These are phyloP conservation scores for Plumapathes pennacea DNA, from an alignment of 92 coral and sea anemone genomes.

Conservation along the genomic window DNA sequence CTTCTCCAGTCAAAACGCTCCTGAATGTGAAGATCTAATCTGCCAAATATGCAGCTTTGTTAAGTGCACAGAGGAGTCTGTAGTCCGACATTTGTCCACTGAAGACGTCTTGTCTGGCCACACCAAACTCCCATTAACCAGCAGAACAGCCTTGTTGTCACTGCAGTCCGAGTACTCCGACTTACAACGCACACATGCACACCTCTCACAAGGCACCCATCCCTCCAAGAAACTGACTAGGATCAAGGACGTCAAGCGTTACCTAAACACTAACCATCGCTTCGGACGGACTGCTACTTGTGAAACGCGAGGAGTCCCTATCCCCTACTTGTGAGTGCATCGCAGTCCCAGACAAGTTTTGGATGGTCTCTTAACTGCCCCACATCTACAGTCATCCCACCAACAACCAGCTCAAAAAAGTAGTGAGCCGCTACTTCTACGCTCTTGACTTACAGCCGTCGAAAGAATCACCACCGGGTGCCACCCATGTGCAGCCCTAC, in stretches of 20 bases:
- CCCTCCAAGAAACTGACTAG: no score
- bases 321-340: slow-evolving; percentile 1
- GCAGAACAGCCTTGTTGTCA: no score
- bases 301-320: slow-evolving; percentile 11
- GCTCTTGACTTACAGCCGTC: slow-evolving; percentile 27
- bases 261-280: no score
- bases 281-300: slow-evolving; percentile 9
- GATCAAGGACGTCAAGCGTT: no score
- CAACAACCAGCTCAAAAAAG: slow-evolving; percentile 22
- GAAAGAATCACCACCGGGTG: slow-evolving; percentile 1
- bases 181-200: no score
- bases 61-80: slow-evolving; percentile 9
- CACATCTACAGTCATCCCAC: slow-evolving; percentile 35
- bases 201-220: no score
- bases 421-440: slow-evolving; percentile 34
- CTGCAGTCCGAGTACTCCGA: no score
- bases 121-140: slow-evolving; percentile 5
- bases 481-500: slow-evolving; percentile 16
- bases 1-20: not conserved
- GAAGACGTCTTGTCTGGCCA: not conserved
- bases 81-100: slow-evolving; percentile 5
- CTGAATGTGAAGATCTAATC: not conserved
- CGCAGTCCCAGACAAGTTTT: slow-evolving; percentile 8
- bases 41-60: slow-evolving; percentile 2
- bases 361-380: slow-evolving; percentile 15